Evolutionary conservation across 2,113 vertebrate genomes (phyloP), one percentile per base, ranked within the genome.

Genomic region (Lagenorhynchus albirostris): DNA sequence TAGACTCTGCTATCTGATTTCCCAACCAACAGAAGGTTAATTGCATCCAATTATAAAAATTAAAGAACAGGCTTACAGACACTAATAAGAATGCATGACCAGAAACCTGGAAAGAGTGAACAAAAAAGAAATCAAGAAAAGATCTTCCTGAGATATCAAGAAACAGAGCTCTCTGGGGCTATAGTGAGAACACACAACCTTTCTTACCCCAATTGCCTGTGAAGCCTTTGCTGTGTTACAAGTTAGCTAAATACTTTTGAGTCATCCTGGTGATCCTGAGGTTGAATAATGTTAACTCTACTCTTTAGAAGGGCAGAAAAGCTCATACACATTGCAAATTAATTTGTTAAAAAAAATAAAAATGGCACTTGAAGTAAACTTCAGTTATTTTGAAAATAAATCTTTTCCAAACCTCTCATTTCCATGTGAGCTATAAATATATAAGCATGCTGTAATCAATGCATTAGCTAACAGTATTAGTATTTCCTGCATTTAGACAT

Each of bases 401-500:
- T 8, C 3, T 55, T 38, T 92, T 63, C 33, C 44, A 84, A 97
- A 53, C 6, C 21, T 91, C 60, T 77, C 67, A 92, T 77, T 92
- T 91, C n/a, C 3, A 31, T 23, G n/a, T 91, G 41, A 97, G 44
- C 36, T n/a, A 73, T 91, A 88, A 95, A 92, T 85, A 71, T 29
- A 79, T 55, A 55, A 63, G 23, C 11, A 4, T 14, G 29, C 11
- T 60, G 60, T 58, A 95, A 84, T 29, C 53, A 58, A 10, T 60
- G 31, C 18, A 38, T 94, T 88, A 87, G 38, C 11, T 91, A 26
- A 86, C 31, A 80, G 7, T 31, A 12, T 70, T 87, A 80, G 5
- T 38, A 9, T 63, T 87, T 91, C 63, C 25, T 77, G 44, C 14
- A 60, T 95, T 65, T 62, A 41, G 21, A 31, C 2, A 77, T 74